Conservation (phyloP, 2,797 vertebrate species). For the Threskiornis aethiopicus region DNA sequence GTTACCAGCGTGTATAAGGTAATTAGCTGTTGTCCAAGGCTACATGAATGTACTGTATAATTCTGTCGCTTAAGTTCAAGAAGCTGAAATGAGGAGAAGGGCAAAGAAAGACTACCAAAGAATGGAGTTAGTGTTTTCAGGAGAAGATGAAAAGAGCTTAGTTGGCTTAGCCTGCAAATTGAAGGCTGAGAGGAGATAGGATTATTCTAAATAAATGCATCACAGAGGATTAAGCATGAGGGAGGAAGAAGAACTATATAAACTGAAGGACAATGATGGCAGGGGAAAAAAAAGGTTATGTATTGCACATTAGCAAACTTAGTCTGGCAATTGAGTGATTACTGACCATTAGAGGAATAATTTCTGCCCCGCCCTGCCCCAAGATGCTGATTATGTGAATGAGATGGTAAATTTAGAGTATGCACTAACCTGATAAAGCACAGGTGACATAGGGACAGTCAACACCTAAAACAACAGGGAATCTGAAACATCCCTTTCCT, state of each 20-base stretch:
- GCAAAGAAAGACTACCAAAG: background rate
- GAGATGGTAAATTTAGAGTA: background rate
- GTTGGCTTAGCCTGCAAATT: conserved; percentile 40
- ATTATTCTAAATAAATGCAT: conserved; percentile 42
- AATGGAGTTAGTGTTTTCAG: background rate
- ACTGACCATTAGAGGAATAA: background rate
- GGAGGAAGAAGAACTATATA: background rate
- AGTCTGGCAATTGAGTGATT: background rate
- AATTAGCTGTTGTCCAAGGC: background rate
- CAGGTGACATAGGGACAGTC: background rate
- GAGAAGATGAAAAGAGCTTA: conserved; percentile 32
- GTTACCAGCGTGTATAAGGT: background rate
- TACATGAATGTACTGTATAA: background rate
- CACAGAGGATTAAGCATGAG: conserved; percentile 7
- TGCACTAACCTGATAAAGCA: background rate
- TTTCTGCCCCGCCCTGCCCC: background rate
- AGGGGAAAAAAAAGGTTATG: background rate
- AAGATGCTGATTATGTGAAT: background rate
- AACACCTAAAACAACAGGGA: background rate
- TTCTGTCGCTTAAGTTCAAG: background rate
- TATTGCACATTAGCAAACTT: background rate
- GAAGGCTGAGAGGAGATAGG: conserved; percentile 5
- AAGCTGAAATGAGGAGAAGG: background rate
- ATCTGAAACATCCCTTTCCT: background rate
- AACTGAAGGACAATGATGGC: background rate